Percentiles rank a stretch among this genome's conserved stretches.
These are phyloP conservation scores for Caloenas nicobarica DNA, from an alignment of 2,113 vertebrate species.

Conservation along the genomic window DNA sequence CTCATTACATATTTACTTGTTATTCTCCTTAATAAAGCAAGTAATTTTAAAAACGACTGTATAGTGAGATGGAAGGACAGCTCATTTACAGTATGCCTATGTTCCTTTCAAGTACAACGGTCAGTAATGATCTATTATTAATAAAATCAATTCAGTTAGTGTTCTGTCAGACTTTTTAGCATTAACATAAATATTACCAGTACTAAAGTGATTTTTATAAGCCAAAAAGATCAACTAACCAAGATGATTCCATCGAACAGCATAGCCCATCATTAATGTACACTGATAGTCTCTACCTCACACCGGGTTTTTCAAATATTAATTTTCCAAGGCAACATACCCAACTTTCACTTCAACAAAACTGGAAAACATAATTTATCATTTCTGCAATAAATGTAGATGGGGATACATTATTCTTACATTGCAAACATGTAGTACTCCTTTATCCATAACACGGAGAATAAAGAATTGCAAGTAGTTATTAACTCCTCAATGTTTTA, in stretches of 20 bases:
- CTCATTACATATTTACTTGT: neutral
- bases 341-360: neutral
- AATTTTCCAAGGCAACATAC: neutral
- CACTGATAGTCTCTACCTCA: neutral
- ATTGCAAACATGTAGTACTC: neutral
- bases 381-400: neutral
- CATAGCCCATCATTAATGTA: neutral
- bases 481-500: neutral
- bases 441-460: neutral
- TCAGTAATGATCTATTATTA: constrained; percentile 24
- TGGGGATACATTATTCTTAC: neutral
- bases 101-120: neutral
- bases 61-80: neutral
- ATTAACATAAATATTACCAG: neutral
- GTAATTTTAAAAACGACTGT: neutral
- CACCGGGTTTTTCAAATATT: neutral
- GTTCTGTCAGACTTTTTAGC: neutral
- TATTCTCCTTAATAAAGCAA: neutral
- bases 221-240: neutral
- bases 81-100: neutral
- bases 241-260: neutral
- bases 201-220: neutral
- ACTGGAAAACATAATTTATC: neutral
- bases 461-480: neutral
- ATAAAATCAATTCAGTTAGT: constrained; percentile 1